Conservation (phyloP, 2,113 vertebrate species). For the Microcebus griseorufus region DNA sequence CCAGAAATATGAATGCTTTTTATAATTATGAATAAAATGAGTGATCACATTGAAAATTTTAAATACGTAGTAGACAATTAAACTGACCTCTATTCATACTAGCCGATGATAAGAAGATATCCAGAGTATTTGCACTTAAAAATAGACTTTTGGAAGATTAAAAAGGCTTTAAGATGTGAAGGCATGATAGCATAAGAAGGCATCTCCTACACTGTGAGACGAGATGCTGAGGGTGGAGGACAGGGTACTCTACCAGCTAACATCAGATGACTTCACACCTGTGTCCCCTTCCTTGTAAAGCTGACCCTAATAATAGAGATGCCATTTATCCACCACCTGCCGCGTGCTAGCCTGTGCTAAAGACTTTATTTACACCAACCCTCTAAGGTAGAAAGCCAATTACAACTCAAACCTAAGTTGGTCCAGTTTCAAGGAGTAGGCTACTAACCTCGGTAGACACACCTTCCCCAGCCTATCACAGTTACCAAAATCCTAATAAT, state of each 20-base stretch:
- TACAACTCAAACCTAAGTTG: not conserved
- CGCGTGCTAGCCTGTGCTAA: not conserved
- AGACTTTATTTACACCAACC: not conserved
- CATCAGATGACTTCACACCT: not conserved
- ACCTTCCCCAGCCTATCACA: not conserved
- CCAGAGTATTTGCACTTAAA: not conserved
- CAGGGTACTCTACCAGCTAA: not conserved
- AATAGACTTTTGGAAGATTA: not conserved
- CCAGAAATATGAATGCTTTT: not conserved
- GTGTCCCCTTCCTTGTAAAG: not conserved
- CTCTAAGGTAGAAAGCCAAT: not conserved
- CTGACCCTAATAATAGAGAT: not conserved
- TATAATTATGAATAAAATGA: not conserved
- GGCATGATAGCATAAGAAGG: not conserved
- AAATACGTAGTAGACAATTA: not conserved
- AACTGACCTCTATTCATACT: not conserved
- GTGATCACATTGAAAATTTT: not conserved
- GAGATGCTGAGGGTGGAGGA: not conserved
- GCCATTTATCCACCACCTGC: not conserved
- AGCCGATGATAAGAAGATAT: not conserved
- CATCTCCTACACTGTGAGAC: not conserved
- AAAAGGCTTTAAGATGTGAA: slow-evolving; percentile 11
- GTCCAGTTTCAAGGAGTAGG: not conserved
- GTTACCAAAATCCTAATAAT: not conserved
- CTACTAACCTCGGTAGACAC: not conserved